Evolutionary conservation across 2,888 invertebrate species (phyloP).

Genomic region (Mactromeris polynyma): DNA sequence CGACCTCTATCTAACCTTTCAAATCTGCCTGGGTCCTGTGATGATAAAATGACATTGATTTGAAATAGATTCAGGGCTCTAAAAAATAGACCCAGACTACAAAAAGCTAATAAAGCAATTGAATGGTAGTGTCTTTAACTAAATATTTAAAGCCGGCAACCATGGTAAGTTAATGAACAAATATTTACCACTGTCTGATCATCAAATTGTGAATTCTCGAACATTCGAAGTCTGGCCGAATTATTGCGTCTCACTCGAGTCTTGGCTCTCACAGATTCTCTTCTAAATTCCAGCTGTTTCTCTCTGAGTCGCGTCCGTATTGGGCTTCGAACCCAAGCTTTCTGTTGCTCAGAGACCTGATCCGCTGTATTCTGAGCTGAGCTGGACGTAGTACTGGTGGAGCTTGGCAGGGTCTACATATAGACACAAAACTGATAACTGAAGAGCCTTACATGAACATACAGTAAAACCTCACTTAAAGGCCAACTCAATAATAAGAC

Average conservation of each 20-base stretch:
- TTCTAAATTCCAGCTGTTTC: slow-evolving; percentile 32
- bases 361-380: slow-evolving; percentile 9
- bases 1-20: not conserved
- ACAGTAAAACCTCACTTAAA: too few species aligned
- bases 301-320: slow-evolving; percentile 44
- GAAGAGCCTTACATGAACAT: not conserved
- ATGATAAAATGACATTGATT: not conserved
- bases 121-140: too few species aligned
- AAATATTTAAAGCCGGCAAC: too few species aligned
- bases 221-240: not conserved
- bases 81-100: too few species aligned
- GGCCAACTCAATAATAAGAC: too few species aligned
- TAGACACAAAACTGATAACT: not conserved
- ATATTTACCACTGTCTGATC: not conserved
- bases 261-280: slow-evolving; percentile 33
- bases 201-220: not conserved
- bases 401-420: not conserved
- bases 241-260: not conserved
- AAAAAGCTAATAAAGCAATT: too few species aligned
- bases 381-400: slow-evolving; percentile 23
- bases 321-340: slow-evolving; percentile 59
- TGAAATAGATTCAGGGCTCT: too few species aligned
- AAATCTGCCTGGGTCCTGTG: not conserved
- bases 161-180: too few species aligned
- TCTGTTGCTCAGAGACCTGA: slow-evolving; percentile 25